phyloP scores from a whole-genome alignment of 2,888 invertebrate genomes.

The Eristalis tenax region DNA sequence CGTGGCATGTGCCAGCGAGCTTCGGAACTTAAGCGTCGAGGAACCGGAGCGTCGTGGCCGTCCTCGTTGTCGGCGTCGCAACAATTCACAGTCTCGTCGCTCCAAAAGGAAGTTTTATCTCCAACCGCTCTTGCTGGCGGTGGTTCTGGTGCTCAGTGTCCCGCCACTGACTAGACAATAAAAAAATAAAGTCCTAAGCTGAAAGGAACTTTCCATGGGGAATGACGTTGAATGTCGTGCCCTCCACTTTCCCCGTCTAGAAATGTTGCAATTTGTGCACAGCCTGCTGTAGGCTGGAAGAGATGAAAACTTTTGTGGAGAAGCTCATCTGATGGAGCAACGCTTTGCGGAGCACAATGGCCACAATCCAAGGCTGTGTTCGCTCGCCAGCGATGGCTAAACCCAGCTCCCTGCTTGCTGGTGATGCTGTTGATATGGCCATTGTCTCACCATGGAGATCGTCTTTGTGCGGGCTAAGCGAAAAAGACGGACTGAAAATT shows the following conservation, averaged over 20 bases:
- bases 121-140: background rate
- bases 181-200: conserved; percentile 10
- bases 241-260: background rate
- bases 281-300: conserved; percentile 49
- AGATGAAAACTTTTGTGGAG: conserved; percentile 31
- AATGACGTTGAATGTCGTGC: conserved; percentile 25
- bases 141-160: conserved; percentile 10
- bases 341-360: conserved; percentile 59
- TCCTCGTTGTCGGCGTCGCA: conserved; percentile 1
- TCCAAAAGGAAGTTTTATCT: conserved; percentile 31
- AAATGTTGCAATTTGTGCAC: conserved; percentile 24
- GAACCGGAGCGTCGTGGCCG: background rate
- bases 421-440: conserved; percentile 57
- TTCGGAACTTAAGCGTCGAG: conserved; percentile 10
- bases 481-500: conserved; percentile 54
- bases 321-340: conserved; percentile 41
- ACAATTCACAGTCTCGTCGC: conserved; percentile 28
- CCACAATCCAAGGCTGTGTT: conserved; percentile 23
- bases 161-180: conserved; percentile 62
- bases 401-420: background rate
- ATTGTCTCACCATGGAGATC: conserved; percentile 52
- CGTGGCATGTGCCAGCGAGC: conserved; percentile 25
- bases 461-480: conserved; percentile 29
- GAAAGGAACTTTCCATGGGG: conserved; percentile 52
- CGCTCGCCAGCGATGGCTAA: conserved; percentile 30